A percentile compares a stretch with the other conserved stretches of the same genome.
Evolutionary conservation across 2,888 invertebrate genomes (phyloP).

Genomic region (Lochmaea capreae): DNA sequence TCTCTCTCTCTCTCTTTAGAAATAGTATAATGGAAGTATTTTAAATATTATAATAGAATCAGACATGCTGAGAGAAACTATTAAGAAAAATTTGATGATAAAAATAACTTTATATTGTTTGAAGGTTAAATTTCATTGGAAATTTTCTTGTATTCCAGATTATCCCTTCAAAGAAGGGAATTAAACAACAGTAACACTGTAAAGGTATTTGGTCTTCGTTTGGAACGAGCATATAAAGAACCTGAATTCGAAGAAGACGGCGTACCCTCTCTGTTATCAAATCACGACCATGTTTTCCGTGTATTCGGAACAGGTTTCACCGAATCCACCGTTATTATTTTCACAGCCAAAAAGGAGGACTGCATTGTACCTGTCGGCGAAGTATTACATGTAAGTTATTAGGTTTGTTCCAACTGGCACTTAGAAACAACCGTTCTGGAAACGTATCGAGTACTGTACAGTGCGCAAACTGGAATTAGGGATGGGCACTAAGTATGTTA

Average conservation of each 20-base stretch:
- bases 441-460: no score
- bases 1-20: no score
- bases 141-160: conserved; percentile 24
- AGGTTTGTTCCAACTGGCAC: neutral
- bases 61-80: no score
- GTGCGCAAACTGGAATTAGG: no score
- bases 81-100: no score
- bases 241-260: conserved; percentile 70
- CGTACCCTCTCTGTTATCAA: conserved; percentile 76
- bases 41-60: no score
- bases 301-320: conserved; percentile 81
- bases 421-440: no score
- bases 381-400: conserved; percentile 66
- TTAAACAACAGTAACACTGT: conserved; percentile 19
- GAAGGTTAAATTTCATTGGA: no score
- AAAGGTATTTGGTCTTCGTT: conserved; percentile 69
- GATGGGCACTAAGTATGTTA: no score
- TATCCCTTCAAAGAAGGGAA: conserved; percentile 41
- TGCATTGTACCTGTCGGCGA: conserved; percentile 73
- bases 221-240: conserved; percentile 72
- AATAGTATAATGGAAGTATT: no score
- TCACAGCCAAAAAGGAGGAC: conserved; percentile 73
- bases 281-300: conserved; percentile 72
- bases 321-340: conserved; percentile 74
- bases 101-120: no score